Base-by-base conservation (phyloP, 2,113 vertebrate genomes). In the Rousettus leschenaultii region DNA sequence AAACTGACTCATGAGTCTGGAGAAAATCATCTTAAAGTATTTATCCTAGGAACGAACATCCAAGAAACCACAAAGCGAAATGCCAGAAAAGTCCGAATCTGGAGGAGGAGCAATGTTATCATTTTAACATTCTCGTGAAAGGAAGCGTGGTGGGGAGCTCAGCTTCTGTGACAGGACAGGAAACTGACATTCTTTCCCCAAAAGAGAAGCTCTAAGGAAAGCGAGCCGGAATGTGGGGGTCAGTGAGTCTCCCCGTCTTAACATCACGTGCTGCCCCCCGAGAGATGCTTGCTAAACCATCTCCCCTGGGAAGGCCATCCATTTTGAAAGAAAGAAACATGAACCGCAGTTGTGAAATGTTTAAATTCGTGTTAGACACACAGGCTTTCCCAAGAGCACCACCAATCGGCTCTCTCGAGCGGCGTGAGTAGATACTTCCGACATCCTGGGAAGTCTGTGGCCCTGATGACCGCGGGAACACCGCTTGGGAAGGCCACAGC, bases 191-290 rank as follows among this genome's bases (percentile, higher is more conserved):
- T 59, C 18, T 3, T 75, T 68, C 33, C 66, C 65, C 11, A 33
- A 80, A 85, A 63, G 28, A 0, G 10, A 59, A 18, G 8, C 38
- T 59, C 30, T 30, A 2, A 16, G 57, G 21, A 71, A 63, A 85
- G 13, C 11, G 33, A 77, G 21, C 26, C 1, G 6, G 7, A 2
- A 0, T 3, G 0, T 38, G 21, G 15, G 33, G 16, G 28, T 4
- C 4, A 14, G 30, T 28, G 53, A 66, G 13, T 63, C 73, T 35
- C 26, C 38, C 9, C 6, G 0, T 9, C 33, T 71, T 19, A 73
- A 73, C n/a, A 2, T 26, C 21, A 24, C 63, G 38, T 5, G n/a
- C 43, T 21, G 3, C 13, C 7, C 68, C 82, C 55, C 24, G 15
- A 96, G 28, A 78, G 2, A 18, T 15, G 35, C 68, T 82, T 61